Evolutionary conservation across 2,113 vertebrate genomes (phyloP).

Genomic region (Zapornia atra): DNA sequence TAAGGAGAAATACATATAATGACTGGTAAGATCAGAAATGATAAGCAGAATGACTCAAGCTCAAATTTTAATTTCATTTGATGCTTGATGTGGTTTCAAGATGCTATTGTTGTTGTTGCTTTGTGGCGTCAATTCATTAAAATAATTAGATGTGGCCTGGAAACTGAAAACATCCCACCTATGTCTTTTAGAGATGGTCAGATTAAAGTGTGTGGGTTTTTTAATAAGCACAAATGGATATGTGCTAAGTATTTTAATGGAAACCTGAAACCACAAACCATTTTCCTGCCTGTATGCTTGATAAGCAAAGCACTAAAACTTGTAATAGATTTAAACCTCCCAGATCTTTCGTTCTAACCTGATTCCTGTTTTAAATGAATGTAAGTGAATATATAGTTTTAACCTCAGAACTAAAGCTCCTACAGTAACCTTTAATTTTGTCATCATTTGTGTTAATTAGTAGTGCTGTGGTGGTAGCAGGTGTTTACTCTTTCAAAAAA

Average conservation of each 20-base stretch:
- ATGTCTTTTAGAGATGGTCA: slow-evolving; percentile 27
- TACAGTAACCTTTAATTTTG: neutral
- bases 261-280: slow-evolving; percentile 35
- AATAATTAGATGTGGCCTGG: slow-evolving; percentile 42
- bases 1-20: slow-evolving; percentile 55
- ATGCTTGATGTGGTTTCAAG: slow-evolving; percentile 23
- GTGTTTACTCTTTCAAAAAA: neutral
- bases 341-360: neutral
- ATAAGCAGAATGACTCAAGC: slow-evolving; percentile 10
- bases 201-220: slow-evolving; percentile 39
- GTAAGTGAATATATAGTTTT: neutral
- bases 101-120: slow-evolving; percentile 20
- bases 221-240: slow-evolving; percentile 42
- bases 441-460: neutral
- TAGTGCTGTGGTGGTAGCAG: neutral
- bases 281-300: neutral
- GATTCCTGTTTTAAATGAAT: neutral
- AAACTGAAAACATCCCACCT: slow-evolving; percentile 32
- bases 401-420: neutral
- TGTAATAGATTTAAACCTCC: neutral
- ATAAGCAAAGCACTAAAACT: neutral
- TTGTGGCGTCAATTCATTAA: slow-evolving; percentile 46
- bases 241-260: slow-evolving; percentile 36
- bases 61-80: slow-evolving; percentile 34
- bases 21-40: slow-evolving; percentile 25